These are phyloP conservation scores for Amblyraja radiata DNA, from an alignment of 2,797 vertebrate species.

Conservation along the genomic window DNA sequence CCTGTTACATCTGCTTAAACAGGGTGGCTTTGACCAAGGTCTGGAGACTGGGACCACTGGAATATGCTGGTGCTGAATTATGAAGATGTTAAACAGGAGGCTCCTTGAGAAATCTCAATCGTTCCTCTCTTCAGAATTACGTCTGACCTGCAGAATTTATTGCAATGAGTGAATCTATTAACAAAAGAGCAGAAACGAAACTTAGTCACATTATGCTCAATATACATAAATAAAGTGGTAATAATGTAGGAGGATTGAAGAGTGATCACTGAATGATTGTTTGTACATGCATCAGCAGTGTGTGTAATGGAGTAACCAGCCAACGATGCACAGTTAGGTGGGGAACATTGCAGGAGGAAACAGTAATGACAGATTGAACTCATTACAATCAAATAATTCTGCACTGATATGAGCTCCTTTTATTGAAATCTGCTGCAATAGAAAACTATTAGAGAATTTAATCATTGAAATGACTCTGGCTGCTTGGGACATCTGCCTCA, in stretches of 20 bases:
- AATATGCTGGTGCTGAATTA: neutral
- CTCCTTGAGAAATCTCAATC: neutral
- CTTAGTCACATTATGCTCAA: constrained; percentile 1
- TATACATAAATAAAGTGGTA: constrained; percentile 19
- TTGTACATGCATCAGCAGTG: constrained; percentile 5
- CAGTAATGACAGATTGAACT: neutral
- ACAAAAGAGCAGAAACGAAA: neutral
- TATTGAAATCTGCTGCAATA: constrained; percentile 24
- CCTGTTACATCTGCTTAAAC: neutral
- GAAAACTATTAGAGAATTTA: constrained; percentile 11
- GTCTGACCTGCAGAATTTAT: neutral
- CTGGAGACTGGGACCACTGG: neutral
- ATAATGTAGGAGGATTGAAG: neutral
- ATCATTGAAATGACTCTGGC: constrained; percentile 16
- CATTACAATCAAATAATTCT: constrained; percentile 8
- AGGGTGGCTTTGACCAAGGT: neutral
- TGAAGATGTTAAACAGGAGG: neutral
- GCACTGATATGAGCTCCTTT: neutral
- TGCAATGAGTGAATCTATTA: neutral
- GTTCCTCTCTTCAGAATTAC: neutral
- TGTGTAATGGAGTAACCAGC: neutral
- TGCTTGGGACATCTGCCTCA: neutral
- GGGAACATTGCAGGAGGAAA: neutral
- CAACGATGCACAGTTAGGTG: neutral
- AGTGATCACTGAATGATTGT: constrained; percentile 16